Conservation (phyloP, 2,888 invertebrate genomes). For the Trissoscelio sp. region DNA sequence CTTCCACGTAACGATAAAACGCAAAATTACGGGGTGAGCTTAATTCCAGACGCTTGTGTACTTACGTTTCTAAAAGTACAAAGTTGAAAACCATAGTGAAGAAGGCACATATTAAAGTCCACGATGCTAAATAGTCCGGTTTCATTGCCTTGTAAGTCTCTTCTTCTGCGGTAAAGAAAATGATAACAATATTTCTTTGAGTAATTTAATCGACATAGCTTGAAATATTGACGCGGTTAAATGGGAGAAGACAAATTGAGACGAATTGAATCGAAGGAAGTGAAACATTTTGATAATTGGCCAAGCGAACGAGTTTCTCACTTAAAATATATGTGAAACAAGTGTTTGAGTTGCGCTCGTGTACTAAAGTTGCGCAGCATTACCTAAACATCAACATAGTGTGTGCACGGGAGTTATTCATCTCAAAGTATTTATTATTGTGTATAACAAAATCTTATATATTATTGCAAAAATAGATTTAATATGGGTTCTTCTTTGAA, state of each 20-base stretch:
- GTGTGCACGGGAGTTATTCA: background rate
- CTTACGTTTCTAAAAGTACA: conserved; percentile 92
- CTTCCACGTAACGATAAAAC: conserved; percentile 48
- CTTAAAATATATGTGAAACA: conserved; percentile 14
- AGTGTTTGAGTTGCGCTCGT: conserved; percentile 30
- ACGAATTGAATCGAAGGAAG: conserved; percentile 41
- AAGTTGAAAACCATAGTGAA: conserved; percentile 94
- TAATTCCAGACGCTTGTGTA: conserved; percentile 62
- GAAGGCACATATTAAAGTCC: conserved; percentile 92
- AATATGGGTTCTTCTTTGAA: background rate
- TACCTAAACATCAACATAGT: conserved; percentile 5
- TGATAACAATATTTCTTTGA: conserved; percentile 9
- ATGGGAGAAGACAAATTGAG: conserved; percentile 37
- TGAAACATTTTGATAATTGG: conserved; percentile 57
- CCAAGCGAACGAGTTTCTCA: conserved; percentile 33
- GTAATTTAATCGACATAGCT: conserved; percentile 19
- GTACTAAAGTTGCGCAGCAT: conserved; percentile 6
- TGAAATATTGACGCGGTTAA: conserved; percentile 37
- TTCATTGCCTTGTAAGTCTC: conserved; percentile 89
- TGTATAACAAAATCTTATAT: no score
- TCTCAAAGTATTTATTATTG: background rate
- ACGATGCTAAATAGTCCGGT: conserved; percentile 90
- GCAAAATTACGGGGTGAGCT: conserved; percentile 29
- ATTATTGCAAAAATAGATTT: no score
- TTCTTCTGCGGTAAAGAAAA: conserved; percentile 85